phyloP scores from a whole-genome alignment of 2,113 vertebrate species.

The Stegastes partitus region DNA sequence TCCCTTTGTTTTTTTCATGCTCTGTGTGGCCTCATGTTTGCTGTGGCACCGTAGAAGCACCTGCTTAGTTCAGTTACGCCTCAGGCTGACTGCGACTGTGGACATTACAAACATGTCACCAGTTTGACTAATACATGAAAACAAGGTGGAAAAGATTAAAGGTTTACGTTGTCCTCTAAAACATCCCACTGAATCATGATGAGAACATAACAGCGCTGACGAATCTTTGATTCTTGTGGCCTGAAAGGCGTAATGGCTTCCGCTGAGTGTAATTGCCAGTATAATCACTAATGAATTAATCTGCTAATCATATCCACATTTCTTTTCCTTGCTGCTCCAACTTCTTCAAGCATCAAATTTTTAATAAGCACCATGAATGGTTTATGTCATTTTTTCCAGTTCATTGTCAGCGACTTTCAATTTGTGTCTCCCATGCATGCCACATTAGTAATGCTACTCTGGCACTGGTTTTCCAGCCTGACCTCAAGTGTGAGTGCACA shows the following conservation, averaged over 20 bases:
- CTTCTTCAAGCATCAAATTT: conserved; percentile 24
- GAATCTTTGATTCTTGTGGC: not conserved
- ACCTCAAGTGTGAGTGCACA: conserved; percentile 11
- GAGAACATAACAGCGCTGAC: not conserved
- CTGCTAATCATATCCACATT: conserved; percentile 12
- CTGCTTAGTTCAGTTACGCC: conserved; percentile 16
- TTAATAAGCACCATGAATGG: conserved; percentile 13
- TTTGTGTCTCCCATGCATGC: conserved; percentile 20
- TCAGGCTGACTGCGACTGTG: conserved; percentile 3
- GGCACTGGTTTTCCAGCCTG: not conserved
- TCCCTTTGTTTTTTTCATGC: not conserved
- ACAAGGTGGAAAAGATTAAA: conserved; percentile 33
- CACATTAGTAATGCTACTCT: conserved; percentile 31
- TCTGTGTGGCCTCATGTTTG: conserved; percentile 12
- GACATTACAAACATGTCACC: conserved; percentile 41
- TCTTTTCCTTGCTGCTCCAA: not conserved
- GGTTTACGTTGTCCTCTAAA: conserved; percentile 17
- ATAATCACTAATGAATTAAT: conserved; percentile 17
- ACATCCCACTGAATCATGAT: not conserved
- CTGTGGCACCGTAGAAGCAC: conserved; percentile 1
- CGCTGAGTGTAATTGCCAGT: conserved; percentile 13
- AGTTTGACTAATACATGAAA: conserved; percentile 34
- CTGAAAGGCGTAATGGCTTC: conserved; percentile 6
- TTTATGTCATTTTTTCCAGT: conserved; percentile 12
- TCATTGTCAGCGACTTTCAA: conserved; percentile 29